phyloP scores from a whole-genome alignment of 2,113 vertebrate genomes.

The Phainopepla nitens region DNA sequence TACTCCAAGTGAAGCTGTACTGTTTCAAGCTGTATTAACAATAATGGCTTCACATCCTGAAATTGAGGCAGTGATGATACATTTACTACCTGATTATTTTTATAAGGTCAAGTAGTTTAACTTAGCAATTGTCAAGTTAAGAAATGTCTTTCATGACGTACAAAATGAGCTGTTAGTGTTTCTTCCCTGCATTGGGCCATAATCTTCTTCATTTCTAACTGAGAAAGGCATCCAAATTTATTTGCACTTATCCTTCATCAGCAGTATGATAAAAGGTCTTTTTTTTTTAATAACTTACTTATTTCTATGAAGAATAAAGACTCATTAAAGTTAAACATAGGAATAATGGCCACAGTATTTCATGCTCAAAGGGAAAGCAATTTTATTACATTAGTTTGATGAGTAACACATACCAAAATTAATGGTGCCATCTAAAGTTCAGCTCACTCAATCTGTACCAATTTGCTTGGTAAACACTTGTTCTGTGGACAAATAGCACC shows the following conservation, averaged over 20 bases:
- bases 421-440: neutral
- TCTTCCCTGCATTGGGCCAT: neutral
- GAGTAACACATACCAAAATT: neutral
- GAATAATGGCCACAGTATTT: neutral
- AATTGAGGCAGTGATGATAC: neutral
- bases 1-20: neutral
- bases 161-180: neutral
- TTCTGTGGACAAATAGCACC: neutral
- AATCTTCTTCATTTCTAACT: neutral
- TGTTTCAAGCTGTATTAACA: neutral
- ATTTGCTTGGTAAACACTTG: neutral
- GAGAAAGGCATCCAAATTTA: neutral
- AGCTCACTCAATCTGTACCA: slow-evolving; percentile 12
- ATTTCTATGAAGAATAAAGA: neutral
- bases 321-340: neutral
- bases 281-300: neutral
- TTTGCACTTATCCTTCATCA: neutral
- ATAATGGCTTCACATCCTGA: neutral
- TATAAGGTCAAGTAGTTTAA: slow-evolving; percentile 4
- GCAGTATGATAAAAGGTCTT: neutral
- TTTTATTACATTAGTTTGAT: slow-evolving; percentile 35
- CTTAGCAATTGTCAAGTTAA: neutral
- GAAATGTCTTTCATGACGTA: neutral
- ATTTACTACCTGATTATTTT: neutral
- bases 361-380: neutral